Percentiles rank a stretch among this genome's conserved stretches.
These are phyloP conservation scores for Lasioglossum malachurum DNA, from an alignment of 2,888 invertebrate species.

Conservation along the genomic window DNA sequence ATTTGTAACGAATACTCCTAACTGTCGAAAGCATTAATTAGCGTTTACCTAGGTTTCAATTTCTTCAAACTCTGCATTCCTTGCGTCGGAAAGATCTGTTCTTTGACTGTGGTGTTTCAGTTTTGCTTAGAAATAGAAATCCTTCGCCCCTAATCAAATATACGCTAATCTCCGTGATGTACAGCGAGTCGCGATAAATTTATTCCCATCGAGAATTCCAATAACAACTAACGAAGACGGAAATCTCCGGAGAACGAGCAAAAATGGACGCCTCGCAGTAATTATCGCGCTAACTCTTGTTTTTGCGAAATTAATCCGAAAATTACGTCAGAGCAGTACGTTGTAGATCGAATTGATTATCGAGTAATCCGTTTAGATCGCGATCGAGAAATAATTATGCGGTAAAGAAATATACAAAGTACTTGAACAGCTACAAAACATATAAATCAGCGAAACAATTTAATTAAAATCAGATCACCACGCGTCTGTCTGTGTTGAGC, in stretches of 20 bases:
- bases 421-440: background rate
- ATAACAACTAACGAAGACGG: background rate
- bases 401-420: no score
- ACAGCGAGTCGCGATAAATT: conserved; percentile 26
- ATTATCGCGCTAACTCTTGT: background rate
- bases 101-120: no score
- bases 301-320: background rate
- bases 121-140: background rate
- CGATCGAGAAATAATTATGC: background rate
- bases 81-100: no score
- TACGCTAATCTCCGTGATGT: background rate
- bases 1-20: background rate
- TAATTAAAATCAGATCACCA: background rate
- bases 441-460: background rate
- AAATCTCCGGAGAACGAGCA: background rate
- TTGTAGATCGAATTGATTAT: no score
- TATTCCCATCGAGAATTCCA: conserved; percentile 39
- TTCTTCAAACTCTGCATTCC: no score
- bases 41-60: background rate
- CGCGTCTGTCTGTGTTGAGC: background rate
- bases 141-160: conserved; percentile 42
- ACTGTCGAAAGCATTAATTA: background rate
- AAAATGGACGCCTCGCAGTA: background rate
- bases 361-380: background rate
- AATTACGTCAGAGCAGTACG: background rate